Conservation (phyloP, 2,113 vertebrate species). For the Chaetodon auriga region DNA sequence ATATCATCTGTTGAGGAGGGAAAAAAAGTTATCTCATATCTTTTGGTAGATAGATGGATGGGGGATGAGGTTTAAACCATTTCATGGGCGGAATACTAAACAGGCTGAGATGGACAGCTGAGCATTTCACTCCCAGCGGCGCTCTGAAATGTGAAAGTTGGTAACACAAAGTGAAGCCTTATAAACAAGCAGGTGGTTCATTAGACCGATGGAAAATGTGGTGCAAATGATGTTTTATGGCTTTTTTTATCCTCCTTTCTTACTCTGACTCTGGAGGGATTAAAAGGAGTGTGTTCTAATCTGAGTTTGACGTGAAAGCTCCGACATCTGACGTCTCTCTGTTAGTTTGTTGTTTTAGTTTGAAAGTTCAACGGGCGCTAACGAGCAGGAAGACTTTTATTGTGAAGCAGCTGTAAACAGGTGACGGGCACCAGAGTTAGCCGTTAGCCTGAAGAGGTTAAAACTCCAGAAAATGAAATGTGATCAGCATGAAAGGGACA, state of each 20-base stretch:
- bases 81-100: conserved; percentile 95
- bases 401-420: neutral
- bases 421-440: neutral
- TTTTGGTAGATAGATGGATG: conserved; percentile 83
- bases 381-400: neutral
- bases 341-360: neutral
- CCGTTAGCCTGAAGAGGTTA: neutral
- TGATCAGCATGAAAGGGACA: too few species aligned
- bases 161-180: neutral
- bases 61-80: conserved; percentile 92
- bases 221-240: neutral
- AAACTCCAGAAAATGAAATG: neutral
- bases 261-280: neutral
- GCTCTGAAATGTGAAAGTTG: conserved; percentile 35
- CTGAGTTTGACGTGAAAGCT: neutral
- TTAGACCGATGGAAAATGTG: neutral
- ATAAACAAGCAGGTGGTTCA: neutral
- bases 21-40: conserved; percentile 98
- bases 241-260: neutral
- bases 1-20: conserved; percentile 91
- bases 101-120: conserved; percentile 78
- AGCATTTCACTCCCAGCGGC: conserved; percentile 40
- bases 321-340: neutral
- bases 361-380: neutral
- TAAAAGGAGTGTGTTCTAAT: neutral